These are phyloP conservation scores for Equus quagga DNA, from an alignment of 2,113 vertebrate genomes.

Conservation along the genomic window DNA sequence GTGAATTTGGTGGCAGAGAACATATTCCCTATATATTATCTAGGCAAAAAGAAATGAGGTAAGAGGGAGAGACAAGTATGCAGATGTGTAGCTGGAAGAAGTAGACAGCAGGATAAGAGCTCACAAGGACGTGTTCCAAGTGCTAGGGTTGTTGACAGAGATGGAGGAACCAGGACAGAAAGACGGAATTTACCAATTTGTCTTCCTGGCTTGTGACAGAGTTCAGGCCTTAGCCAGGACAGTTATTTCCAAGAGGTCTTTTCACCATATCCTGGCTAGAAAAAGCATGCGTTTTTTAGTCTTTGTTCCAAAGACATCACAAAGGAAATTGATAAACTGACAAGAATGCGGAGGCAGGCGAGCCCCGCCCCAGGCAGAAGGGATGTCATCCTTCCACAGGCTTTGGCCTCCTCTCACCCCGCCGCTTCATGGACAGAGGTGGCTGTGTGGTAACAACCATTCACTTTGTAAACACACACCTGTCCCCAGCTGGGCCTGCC, in stretches of 20 bases:
- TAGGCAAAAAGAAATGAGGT: not conserved
- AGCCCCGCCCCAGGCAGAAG: not conserved
- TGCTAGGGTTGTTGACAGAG: not conserved
- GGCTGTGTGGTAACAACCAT: not conserved
- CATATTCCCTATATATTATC: not conserved
- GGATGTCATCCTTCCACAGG: not conserved
- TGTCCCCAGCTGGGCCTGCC: not conserved
- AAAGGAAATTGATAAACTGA: not conserved
- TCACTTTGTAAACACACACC: conserved; percentile 22
- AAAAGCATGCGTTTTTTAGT: not conserved
- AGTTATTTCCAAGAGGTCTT: not conserved
- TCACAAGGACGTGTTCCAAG: not conserved
- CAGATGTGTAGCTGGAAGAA: not conserved
- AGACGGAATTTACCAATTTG: not conserved
- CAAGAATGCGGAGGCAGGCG: not conserved
- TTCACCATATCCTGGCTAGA: not conserved
- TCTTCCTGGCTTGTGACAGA: not conserved
- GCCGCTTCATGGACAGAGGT: not conserved
- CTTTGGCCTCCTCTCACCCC: not conserved
- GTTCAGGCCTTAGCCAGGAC: not conserved
- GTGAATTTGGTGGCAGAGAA: not conserved
- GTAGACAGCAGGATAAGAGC: not conserved
- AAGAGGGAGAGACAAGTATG: not conserved
- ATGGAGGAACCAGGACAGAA: not conserved
- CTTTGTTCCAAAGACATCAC: not conserved